Conservation (phyloP, 2,888 invertebrate genomes). For the Cyrtodaria siliqua region DNA sequence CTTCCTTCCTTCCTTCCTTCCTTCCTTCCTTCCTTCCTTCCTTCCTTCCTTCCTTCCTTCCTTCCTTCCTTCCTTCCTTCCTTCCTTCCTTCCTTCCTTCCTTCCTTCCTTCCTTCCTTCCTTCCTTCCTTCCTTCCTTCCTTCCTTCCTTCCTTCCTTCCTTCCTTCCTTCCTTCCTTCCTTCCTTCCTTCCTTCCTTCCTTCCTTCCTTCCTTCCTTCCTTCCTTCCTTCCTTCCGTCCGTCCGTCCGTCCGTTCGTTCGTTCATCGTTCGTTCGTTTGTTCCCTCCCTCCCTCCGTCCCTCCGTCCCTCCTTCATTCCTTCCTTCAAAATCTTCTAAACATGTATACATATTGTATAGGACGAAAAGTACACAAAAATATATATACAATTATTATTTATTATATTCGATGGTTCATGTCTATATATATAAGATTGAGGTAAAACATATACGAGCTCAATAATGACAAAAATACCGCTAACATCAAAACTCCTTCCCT, state of each 20-base stretch:
- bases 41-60: slow-evolving; percentile 13
- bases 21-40: slow-evolving; percentile 14
- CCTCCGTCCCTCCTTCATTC: neutral
- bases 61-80: slow-evolving; percentile 15
- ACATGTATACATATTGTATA: too few species aligned
- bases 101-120: slow-evolving; percentile 29
- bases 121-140: slow-evolving; percentile 34
- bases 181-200: slow-evolving; percentile 17
- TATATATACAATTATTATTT: too few species aligned
- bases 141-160: slow-evolving; percentile 25
- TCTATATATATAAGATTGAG: too few species aligned
- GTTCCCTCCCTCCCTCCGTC: slow-evolving; percentile 12
- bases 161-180: slow-evolving; percentile 13
- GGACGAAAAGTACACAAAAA: too few species aligned
- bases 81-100: slow-evolving; percentile 20
- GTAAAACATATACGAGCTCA: too few species aligned
- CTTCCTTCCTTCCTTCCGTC: slow-evolving; percentile 13
- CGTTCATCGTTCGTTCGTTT: too few species aligned
- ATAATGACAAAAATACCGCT: too few species aligned
- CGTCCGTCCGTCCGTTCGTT: too few species aligned
- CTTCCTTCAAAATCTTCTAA: too few species aligned
- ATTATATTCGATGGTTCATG: too few species aligned
- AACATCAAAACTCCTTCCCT: too few species aligned
- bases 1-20: slow-evolving; percentile 28
- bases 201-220: slow-evolving; percentile 24